A percentile compares a stretch with the other conserved stretches of the same genome.
Conservation (phyloP, 2,113 vertebrate genomes). For the Toxotes chatareus region DNA sequence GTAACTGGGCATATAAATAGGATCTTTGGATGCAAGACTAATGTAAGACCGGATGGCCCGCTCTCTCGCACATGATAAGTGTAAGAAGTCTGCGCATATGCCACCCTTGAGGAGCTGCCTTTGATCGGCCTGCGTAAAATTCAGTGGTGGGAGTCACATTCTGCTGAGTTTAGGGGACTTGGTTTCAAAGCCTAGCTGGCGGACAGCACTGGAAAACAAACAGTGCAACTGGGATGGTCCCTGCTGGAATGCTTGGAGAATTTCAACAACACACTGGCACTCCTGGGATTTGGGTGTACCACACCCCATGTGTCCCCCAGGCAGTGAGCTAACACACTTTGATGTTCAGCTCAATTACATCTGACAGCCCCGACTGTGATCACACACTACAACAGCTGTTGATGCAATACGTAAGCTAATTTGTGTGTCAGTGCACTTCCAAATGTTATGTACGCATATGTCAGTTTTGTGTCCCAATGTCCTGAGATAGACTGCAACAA, state of each 20-base stretch:
- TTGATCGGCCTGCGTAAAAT: conserved; percentile 76
- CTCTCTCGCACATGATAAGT: conserved; percentile 51
- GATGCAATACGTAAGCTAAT: conserved; percentile 1
- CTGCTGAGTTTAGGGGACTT: conserved; percentile 74
- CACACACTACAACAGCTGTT: conserved; percentile 15
- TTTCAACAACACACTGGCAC: conserved; percentile 35
- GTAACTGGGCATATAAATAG: conserved; percentile 82
- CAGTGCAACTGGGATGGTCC: conserved; percentile 45
- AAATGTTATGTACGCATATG: background rate
- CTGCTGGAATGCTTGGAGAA: conserved; percentile 54
- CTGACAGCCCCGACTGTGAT: conserved; percentile 30
- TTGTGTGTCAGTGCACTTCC: background rate
- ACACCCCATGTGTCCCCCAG: conserved; percentile 27
- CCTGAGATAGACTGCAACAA: background rate
- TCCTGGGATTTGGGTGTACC: conserved; percentile 37
- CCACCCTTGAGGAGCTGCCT: conserved; percentile 63
- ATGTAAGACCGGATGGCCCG: conserved; percentile 42
- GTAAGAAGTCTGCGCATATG: conserved; percentile 45
- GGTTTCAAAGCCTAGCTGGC: conserved; percentile 66
- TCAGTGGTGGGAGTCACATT: conserved; percentile 68
- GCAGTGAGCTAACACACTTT: conserved; percentile 40
- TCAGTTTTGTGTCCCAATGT: conserved; percentile 14
- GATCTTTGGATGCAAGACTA: conserved; percentile 70
- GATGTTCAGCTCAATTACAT: conserved; percentile 54
- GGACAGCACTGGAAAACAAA: conserved; percentile 61